Percentiles rank a stretch among this genome's conserved stretches.
phyloP scores from a whole-genome alignment of 2,113 vertebrate genomes.

The Tonatia bakeri region DNA sequence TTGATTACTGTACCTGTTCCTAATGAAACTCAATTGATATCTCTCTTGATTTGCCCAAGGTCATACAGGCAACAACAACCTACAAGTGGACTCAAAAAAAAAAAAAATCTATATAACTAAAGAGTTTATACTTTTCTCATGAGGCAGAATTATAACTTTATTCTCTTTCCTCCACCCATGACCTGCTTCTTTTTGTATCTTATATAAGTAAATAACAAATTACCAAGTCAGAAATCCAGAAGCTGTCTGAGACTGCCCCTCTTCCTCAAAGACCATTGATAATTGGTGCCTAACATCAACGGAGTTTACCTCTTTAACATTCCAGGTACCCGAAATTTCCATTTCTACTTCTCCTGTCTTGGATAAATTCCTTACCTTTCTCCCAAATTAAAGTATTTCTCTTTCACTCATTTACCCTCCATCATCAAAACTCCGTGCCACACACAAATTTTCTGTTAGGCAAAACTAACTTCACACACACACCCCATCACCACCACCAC shows the following conservation, averaged over 20 bases:
- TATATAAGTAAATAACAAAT: not conserved
- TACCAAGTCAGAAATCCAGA: not conserved
- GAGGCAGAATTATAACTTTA: not conserved
- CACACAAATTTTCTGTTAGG: not conserved
- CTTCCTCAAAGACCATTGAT: not conserved
- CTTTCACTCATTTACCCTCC: not conserved
- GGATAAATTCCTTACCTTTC: not conserved
- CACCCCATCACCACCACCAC: not conserved
- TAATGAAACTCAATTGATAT: not conserved
- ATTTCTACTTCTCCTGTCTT: not conserved
- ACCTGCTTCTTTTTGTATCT: not conserved
- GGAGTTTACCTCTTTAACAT: not conserved
- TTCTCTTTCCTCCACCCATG: not conserved
- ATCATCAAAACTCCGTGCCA: not conserved
- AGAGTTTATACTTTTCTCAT: not conserved
- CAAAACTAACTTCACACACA: not conserved
- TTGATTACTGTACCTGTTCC: conserved; percentile 18
- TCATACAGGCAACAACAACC: not conserved
- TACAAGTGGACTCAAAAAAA: not conserved
- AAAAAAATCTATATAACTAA: not conserved
- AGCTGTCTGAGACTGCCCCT: not conserved
- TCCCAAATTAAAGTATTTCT: not conserved
- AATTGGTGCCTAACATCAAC: not conserved
- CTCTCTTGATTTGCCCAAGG: not conserved
- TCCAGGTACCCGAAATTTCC: not conserved